phyloP scores from a whole-genome alignment of 2,797 vertebrate genomes.

The Nannoperca obscura region DNA sequence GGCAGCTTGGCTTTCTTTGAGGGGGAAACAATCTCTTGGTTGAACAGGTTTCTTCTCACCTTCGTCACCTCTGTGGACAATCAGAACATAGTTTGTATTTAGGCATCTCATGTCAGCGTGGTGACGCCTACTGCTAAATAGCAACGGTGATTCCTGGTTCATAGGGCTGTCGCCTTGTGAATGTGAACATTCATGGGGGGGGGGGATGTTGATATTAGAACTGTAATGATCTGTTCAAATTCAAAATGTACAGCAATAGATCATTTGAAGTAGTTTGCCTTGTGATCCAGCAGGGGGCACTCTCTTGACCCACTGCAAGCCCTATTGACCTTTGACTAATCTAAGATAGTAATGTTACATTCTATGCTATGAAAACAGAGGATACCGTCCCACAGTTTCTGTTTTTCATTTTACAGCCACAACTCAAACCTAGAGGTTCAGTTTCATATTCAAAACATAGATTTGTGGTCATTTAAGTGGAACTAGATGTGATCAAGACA shows the following conservation, averaged over 20 bases:
- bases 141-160: not conserved
- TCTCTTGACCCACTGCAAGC: too few relatives aligned
- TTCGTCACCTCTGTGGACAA: slow-evolving; percentile 91
- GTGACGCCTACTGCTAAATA: not conserved
- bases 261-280: too few relatives aligned
- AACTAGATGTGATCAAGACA: too few relatives aligned
- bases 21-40: slow-evolving; percentile 85
- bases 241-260: too few relatives aligned
- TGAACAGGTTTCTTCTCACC: slow-evolving; percentile 96
- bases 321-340: too few relatives aligned
- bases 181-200: too few relatives aligned
- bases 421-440: not conserved
- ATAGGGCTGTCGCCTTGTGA: too few relatives aligned
- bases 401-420: not conserved
- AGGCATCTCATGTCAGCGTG: not conserved
- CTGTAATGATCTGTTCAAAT: too few relatives aligned
- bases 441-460: not conserved
- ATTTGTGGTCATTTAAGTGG: not conserved
- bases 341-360: too few relatives aligned
- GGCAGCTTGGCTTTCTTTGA: slow-evolving; percentile 89
- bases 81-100: slow-evolving; percentile 15
- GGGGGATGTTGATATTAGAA: too few relatives aligned
- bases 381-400: not conserved
- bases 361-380: too few relatives aligned
- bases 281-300: too few relatives aligned